phyloP scores from a whole-genome alignment of 2,888 invertebrate species.

The Prosapia bicincta region DNA sequence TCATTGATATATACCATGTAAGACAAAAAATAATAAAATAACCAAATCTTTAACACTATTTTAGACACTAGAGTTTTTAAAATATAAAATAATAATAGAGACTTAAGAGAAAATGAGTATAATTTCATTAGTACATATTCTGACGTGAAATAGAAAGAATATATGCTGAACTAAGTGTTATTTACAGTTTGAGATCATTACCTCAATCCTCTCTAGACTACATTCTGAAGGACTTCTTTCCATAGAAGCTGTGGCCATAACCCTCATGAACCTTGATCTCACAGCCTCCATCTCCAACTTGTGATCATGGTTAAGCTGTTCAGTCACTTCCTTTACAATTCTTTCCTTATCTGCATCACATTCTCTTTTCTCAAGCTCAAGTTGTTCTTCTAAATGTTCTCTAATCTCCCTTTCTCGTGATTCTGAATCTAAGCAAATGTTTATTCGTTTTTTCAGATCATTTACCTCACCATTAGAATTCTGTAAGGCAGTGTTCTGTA shows the following conservation, averaged over 20 bases:
- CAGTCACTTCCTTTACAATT: conserved; percentile 64
- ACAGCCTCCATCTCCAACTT: conserved; percentile 54
- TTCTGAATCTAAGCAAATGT: conserved; percentile 39
- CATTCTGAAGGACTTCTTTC: conserved; percentile 74
- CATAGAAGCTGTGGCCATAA: conserved; percentile 70
- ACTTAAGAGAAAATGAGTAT: too few relatives aligned
- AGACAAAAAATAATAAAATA: too few relatives aligned
- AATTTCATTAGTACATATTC: too few relatives aligned
- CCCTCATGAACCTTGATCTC: conserved; percentile 47
- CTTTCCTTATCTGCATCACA: conserved; percentile 51
- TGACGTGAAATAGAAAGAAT: not conserved
- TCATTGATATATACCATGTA: too few relatives aligned
- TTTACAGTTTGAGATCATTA: too few relatives aligned
- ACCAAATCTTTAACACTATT: too few relatives aligned
- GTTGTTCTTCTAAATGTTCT: conserved; percentile 47
- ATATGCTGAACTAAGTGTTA: conserved; percentile 51
- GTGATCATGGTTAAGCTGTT: conserved; percentile 62
- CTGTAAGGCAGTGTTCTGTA: conserved; percentile 37
- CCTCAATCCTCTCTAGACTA: conserved; percentile 71
- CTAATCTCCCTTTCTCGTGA: conserved; percentile 41
- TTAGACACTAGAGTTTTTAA: too few relatives aligned
- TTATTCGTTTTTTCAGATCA: conserved; percentile 39
- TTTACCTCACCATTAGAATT: conserved; percentile 32
- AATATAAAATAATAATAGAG: too few relatives aligned
- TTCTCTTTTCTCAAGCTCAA: conserved; percentile 44